phyloP scores from a whole-genome alignment of 2,113 vertebrate genomes.

The Argyrosomus japonicus region DNA sequence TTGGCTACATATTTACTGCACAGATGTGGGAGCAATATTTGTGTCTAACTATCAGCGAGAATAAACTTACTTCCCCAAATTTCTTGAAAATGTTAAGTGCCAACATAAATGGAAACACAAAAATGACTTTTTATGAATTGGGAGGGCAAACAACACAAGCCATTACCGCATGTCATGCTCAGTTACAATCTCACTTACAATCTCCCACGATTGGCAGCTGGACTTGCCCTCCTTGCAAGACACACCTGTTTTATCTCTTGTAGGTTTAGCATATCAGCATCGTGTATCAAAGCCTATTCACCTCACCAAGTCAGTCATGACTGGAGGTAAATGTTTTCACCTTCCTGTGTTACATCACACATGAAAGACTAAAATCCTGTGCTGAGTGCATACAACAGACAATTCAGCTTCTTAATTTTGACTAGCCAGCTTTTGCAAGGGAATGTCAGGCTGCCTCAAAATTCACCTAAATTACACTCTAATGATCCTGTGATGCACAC shows the following conservation, averaged over 20 bases:
- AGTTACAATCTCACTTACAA: background rate
- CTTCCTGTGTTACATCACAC: background rate
- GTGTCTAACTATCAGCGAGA: background rate
- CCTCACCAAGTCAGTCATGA: background rate
- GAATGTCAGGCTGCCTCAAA: conserved; percentile 17
- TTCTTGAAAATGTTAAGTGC: background rate
- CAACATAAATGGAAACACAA: background rate
- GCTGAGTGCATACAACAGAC: background rate
- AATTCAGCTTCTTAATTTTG: conserved; percentile 24
- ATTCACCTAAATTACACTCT: conserved; percentile 22
- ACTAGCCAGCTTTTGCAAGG: conserved; percentile 5
- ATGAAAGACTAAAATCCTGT: background rate
- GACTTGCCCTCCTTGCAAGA: background rate
- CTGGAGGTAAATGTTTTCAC: background rate
- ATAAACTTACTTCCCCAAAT: background rate
- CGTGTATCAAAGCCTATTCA: background rate
- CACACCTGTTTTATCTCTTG: background rate
- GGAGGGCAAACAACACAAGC: background rate
- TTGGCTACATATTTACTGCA: background rate
- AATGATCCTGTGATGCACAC: conserved; percentile 27
- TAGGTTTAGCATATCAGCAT: background rate
- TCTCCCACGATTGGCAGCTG: background rate
- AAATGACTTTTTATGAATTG: background rate
- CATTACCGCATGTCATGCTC: background rate
- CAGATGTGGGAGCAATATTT: background rate